phyloP scores from a whole-genome alignment of 2,888 invertebrate species.

The Dorcus parallelipipedus region DNA sequence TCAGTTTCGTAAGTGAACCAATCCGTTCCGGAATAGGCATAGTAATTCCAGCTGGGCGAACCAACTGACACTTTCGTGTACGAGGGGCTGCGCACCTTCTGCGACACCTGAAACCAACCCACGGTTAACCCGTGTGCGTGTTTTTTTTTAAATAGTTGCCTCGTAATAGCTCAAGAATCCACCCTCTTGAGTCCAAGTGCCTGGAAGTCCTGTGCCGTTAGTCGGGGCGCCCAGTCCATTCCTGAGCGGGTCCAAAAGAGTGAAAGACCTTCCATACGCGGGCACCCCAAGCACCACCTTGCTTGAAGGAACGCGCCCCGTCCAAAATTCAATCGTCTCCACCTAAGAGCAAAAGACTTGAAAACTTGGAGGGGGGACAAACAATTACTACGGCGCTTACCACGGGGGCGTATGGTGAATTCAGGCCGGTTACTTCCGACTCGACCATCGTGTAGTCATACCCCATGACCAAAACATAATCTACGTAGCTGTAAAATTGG shows the following conservation, averaged over 20 bases:
- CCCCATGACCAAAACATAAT: constrained; percentile 52
- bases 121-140: too few relatives aligned
- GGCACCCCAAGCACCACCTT: constrained; percentile 29
- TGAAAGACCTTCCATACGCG: constrained; percentile 27
- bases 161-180: constrained; percentile 30
- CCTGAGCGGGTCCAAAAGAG: constrained; percentile 11
- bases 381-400: constrained; percentile 28
- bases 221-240: constrained; percentile 23
- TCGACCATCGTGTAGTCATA: constrained; percentile 49
- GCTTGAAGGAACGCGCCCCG: constrained; percentile 33
- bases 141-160: constrained; percentile 11
- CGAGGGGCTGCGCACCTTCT: not conserved
- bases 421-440: constrained; percentile 42
- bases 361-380: not conserved
- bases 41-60: constrained; percentile 28
- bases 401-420: constrained; percentile 43
- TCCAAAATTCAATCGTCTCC: constrained; percentile 45
- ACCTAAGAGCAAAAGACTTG: constrained; percentile 24
- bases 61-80: constrained; percentile 9
- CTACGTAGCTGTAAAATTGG: constrained; percentile 42
- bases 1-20: constrained; percentile 38
- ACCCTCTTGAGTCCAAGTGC: constrained; percentile 22
- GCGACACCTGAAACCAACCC: constrained; percentile 1
- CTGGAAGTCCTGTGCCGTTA: constrained; percentile 18
- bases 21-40: constrained; percentile 30